These are phyloP conservation scores for Struthidea cinerea DNA, from an alignment of 2,113 vertebrate genomes.

Conservation along the genomic window DNA sequence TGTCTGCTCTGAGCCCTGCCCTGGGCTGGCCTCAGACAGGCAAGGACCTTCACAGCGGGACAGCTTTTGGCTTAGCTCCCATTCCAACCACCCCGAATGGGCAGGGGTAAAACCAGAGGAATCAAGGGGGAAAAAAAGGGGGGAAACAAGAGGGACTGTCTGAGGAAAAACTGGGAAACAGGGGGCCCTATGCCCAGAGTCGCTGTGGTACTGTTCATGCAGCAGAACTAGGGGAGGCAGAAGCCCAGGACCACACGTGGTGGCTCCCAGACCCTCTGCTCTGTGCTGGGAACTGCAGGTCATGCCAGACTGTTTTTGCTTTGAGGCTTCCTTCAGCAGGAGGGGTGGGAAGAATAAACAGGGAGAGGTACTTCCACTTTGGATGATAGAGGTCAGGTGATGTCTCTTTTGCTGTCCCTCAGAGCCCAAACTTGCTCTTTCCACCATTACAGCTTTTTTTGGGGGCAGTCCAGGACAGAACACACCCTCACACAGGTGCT, in stretches of 20 bases:
- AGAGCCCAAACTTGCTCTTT: neutral
- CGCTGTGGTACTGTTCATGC: accelerated
- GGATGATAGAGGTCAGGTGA: neutral
- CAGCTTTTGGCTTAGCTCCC: neutral
- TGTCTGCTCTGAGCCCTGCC: neutral
- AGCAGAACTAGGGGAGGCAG: neutral
- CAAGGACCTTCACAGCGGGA: neutral
- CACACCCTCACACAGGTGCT: neutral
- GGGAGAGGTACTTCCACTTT: neutral
- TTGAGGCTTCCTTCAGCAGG: neutral
- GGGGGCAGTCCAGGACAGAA: neutral
- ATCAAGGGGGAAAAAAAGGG: neutral
- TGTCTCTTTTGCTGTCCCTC: neutral
- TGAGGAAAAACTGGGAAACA: neutral
- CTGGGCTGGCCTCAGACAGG: neutral
- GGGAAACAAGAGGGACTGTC: neutral
- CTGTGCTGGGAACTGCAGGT: neutral
- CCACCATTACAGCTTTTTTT: neutral
- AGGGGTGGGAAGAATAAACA: neutral
- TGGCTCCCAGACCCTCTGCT: neutral
- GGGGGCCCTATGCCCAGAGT: neutral
- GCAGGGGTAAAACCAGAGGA: neutral
- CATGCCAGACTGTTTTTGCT: neutral
- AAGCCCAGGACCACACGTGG: neutral
- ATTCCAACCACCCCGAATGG: neutral